Percentiles rank a stretch among this genome's conserved stretches.
These are phyloP conservation scores for Tolypeutes matacus DNA, from an alignment of 2,797 vertebrate genomes.

Conservation along the genomic window DNA sequence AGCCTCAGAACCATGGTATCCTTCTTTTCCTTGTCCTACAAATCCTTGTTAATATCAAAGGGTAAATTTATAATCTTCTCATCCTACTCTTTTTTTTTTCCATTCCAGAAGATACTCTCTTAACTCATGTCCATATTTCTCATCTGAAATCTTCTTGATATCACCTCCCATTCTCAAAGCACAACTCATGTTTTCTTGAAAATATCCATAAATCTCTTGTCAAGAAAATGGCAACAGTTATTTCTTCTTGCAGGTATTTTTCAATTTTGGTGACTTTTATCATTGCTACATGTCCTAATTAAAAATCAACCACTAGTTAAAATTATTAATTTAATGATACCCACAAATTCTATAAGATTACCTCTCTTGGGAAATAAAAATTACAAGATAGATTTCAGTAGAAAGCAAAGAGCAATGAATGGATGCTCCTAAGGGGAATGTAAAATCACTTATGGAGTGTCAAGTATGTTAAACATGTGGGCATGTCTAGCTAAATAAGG, in stretches of 20 bases:
- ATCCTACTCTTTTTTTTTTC: too few relatives aligned
- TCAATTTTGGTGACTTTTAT: neutral
- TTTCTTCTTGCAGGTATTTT: neutral
- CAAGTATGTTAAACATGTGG: neutral
- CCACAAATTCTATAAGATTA: neutral
- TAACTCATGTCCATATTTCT: neutral
- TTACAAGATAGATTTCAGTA: neutral
- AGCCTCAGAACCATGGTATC: neutral
- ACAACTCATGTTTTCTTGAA: constrained; percentile 13
- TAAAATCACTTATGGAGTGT: neutral
- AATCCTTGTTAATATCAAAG: neutral
- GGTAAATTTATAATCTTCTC: neutral
- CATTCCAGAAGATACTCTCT: neutral
- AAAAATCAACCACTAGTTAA: neutral
- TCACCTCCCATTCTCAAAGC: neutral
- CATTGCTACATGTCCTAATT: neutral
- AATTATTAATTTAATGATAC: neutral
- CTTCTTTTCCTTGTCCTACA: neutral
- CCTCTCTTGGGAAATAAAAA: neutral
- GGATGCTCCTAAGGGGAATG: neutral
- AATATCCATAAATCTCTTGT: neutral
- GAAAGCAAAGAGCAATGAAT: neutral
- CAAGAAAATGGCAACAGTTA: neutral
- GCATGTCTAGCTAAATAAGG: neutral
- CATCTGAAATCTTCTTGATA: neutral